Percentiles rank a stretch among this genome's conserved stretches.
phyloP scores from a whole-genome alignment of 2,888 invertebrate species.

The Neocrepidodera transversa region DNA sequence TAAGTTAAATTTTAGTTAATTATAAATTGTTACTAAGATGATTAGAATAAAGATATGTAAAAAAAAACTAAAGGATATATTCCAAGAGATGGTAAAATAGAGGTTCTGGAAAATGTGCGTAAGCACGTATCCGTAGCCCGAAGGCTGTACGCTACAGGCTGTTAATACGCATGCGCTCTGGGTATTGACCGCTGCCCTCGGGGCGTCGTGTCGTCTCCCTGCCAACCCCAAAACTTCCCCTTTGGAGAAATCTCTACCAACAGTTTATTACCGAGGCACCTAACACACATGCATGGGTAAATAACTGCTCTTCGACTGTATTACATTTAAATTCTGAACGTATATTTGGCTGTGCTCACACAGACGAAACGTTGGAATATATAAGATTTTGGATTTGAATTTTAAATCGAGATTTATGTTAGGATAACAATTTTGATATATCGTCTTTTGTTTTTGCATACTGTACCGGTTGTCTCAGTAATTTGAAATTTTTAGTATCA shows the following conservation, averaged over 20 bases:
- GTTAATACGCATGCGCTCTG: constrained; percentile 37
- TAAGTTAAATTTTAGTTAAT: too few relatives aligned
- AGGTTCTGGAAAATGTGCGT: constrained; percentile 42
- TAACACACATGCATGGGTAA: constrained; percentile 31
- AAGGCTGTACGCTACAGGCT: constrained; percentile 29
- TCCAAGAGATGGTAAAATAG: constrained; percentile 32
- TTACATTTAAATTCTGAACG: constrained; percentile 15
- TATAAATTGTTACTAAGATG: too few relatives aligned
- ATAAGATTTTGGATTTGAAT: constrained; percentile 16
- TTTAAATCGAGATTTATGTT: constrained; percentile 14
- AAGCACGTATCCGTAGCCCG: constrained; percentile 41
- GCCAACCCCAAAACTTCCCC: constrained; percentile 51
- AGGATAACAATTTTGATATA: constrained; percentile 8
- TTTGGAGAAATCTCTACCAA: constrained; percentile 41
- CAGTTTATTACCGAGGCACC: constrained; percentile 37
- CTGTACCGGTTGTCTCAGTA: too few relatives aligned
- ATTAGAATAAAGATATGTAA: too few relatives aligned
- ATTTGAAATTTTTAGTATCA: too few relatives aligned
- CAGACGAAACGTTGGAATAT: constrained; percentile 9
- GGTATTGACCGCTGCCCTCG: constrained; percentile 39
- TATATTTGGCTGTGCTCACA: not conserved
- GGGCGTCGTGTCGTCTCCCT: constrained; percentile 55
- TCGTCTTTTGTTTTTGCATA: not conserved
- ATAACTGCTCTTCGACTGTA: constrained; percentile 7
- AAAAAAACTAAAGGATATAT: too few relatives aligned